These are phyloP conservation scores for Platanista minor DNA, from an alignment of 2,113 vertebrate species.

Conservation along the genomic window DNA sequence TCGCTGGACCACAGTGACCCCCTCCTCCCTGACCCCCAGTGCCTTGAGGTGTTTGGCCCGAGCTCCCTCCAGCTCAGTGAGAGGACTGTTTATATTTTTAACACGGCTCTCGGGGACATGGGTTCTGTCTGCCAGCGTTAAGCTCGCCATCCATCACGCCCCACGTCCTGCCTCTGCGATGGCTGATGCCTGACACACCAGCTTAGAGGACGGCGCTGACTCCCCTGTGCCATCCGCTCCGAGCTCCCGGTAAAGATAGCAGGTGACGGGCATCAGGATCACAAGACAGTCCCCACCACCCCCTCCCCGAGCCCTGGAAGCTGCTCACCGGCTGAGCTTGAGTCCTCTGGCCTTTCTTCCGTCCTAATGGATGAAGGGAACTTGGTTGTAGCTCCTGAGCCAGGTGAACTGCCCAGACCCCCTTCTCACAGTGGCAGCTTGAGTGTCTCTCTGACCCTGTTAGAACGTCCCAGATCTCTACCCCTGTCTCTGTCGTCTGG, in stretches of 20 bases:
- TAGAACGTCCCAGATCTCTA: not conserved
- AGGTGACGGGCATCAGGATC: not conserved
- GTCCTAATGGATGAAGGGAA: not conserved
- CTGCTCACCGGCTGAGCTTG: rapidly evolving
- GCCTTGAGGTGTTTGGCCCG: not conserved
- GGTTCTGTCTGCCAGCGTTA: not conserved
- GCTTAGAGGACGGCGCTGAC: not conserved
- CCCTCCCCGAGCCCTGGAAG: not conserved
- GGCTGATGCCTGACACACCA: not conserved
- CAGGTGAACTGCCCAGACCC: not conserved
- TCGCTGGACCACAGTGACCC: not conserved
- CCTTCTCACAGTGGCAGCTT: rapidly evolving
- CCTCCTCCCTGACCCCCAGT: not conserved
- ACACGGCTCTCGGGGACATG: not conserved
- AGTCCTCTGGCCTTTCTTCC: not conserved
- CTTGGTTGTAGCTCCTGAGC: not conserved
- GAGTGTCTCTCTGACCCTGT: not conserved
- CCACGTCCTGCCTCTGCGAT: not conserved
- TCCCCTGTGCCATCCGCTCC: rapidly evolving
- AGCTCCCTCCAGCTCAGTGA: not conserved
- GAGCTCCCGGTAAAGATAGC: not conserved
- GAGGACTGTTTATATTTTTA: constrained; percentile 24
- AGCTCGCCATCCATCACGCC: constrained; percentile 33
- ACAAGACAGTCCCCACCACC: not conserved
- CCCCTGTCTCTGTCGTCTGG: not conserved